Percentiles rank a stretch among this genome's conserved stretches.
These are phyloP conservation scores for Epinephelus awoara DNA, from an alignment of 2,797 vertebrate species.

Conservation along the genomic window DNA sequence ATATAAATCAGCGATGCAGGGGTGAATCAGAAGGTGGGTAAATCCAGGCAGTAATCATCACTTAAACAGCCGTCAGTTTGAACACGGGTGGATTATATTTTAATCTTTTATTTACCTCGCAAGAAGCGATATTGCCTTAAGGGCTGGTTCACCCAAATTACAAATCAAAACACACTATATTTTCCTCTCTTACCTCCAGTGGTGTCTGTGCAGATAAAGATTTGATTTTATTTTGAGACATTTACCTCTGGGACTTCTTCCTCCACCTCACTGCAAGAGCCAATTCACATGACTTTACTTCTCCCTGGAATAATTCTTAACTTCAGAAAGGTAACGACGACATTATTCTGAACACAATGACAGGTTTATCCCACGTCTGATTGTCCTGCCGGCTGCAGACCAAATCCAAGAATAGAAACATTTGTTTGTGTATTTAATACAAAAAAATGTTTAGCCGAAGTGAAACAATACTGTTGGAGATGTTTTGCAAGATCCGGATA, in stretches of 20 bases:
- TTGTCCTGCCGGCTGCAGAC: neutral
- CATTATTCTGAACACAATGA: neutral
- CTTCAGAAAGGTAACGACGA: neutral
- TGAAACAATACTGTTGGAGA: neutral
- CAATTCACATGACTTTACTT: neutral
- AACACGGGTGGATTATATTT: slow-evolving; percentile 65
- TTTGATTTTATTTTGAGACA: neutral
- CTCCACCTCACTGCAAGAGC: too few species aligned
- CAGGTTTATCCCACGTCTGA: slow-evolving; percentile 7
- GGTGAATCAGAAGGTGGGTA: slow-evolving; percentile 63
- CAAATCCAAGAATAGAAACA: slow-evolving; percentile 33
- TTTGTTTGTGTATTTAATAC: slow-evolving; percentile 27
- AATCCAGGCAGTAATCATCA: slow-evolving; percentile 71
- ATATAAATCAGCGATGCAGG: slow-evolving; percentile 53
- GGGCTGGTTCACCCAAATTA: slow-evolving; percentile 53
- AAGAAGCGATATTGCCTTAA: slow-evolving; percentile 42
- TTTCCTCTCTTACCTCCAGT: slow-evolving; percentile 18
- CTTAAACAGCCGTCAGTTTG: slow-evolving; percentile 62
- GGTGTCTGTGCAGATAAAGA: neutral
- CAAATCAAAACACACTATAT: slow-evolving; percentile 27
- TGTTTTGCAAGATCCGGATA: slow-evolving; percentile 47
- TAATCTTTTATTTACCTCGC: slow-evolving; percentile 63
- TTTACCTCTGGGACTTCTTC: neutral
- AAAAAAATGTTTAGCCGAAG: slow-evolving; percentile 39
- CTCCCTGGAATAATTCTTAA: neutral